A percentile compares a stretch with the other conserved stretches of the same genome.
These are phyloP conservation scores for Trachelus troglodyta DNA, from an alignment of 2,888 invertebrate species.

Conservation along the genomic window DNA sequence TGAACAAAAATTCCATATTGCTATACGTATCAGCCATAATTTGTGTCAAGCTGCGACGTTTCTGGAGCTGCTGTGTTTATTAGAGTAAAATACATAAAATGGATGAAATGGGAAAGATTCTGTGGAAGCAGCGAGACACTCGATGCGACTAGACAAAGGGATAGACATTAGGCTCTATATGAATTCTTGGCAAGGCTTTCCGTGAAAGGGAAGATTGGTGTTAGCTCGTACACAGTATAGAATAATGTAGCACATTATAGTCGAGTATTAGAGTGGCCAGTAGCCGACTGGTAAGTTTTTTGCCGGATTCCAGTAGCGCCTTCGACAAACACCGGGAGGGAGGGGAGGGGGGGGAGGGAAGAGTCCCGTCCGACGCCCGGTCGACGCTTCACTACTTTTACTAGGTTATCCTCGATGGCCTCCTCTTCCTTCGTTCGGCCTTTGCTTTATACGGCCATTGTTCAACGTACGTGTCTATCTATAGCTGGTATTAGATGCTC, in stretches of 20 bases:
- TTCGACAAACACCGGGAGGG: slow-evolving; percentile 60
- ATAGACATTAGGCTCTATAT: not conserved
- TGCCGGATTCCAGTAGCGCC: slow-evolving; percentile 63
- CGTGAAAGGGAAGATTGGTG: slow-evolving; percentile 7
- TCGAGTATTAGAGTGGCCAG: slow-evolving; percentile 58
- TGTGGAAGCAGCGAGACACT: not conserved
- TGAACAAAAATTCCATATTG: not conserved
- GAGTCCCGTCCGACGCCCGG: slow-evolving; percentile 28
- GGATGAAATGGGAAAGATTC: not conserved
- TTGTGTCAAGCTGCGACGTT: not conserved
- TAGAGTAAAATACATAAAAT: not conserved
- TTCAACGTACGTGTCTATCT: not conserved
- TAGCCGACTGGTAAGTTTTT: slow-evolving; percentile 61
- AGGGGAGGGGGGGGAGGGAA: slow-evolving; percentile 26
- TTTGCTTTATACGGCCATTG: not conserved
- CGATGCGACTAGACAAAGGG: not conserved
- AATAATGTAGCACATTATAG: slow-evolving; percentile 58
- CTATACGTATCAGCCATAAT: not conserved
- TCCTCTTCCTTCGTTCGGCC: slow-evolving; percentile 12
- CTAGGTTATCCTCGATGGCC: slow-evolving; percentile 49
- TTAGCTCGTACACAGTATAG: slow-evolving; percentile 44
- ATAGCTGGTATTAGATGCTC: not conserved
- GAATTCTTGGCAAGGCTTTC: not conserved
- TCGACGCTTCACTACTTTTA: slow-evolving; percentile 49
- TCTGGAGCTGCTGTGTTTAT: not conserved